These are phyloP conservation scores for Polia nebulosa DNA, from an alignment of 2,888 invertebrate genomes.

Conservation along the genomic window DNA sequence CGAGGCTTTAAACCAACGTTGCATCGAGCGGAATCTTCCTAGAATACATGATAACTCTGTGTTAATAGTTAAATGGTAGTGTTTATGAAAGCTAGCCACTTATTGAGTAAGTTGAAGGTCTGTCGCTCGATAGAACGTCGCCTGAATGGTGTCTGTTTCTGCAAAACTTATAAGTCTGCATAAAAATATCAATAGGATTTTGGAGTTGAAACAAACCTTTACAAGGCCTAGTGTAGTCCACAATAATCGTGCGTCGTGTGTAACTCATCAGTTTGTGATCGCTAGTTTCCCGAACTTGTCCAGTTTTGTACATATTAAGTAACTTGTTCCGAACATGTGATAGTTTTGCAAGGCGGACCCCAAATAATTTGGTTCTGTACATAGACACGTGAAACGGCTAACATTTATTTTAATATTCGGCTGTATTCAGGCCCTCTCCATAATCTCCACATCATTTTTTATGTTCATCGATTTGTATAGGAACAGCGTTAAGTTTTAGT, in stretches of 20 bases:
- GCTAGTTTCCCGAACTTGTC: slow-evolving; percentile 50
- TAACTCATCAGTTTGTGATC: slow-evolving; percentile 37
- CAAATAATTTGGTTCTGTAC: slow-evolving; percentile 58
- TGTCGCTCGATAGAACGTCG: slow-evolving; percentile 59
- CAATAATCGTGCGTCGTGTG: slow-evolving; percentile 36
- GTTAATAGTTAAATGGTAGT: slow-evolving; percentile 61
- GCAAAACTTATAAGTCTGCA: slow-evolving; percentile 67
- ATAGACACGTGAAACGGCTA: slow-evolving; percentile 66
- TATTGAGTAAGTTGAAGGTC: slow-evolving; percentile 44
- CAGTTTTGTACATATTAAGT: slow-evolving; percentile 49
- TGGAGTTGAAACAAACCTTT: slow-evolving; percentile 57
- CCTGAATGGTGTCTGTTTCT: slow-evolving; percentile 63
- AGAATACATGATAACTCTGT: slow-evolving; percentile 58
- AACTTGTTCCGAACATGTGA: slow-evolving; percentile 24
- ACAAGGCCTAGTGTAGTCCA: slow-evolving; percentile 61
- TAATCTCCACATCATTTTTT: slow-evolving; percentile 76
- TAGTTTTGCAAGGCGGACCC: slow-evolving; percentile 66
- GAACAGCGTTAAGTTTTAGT: slow-evolving; percentile 84
- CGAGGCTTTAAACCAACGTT: slow-evolving; percentile 61
- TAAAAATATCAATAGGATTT: slow-evolving; percentile 67
- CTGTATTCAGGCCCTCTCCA: slow-evolving; percentile 77
- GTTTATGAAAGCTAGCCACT: slow-evolving; percentile 58
- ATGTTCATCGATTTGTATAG: slow-evolving; percentile 86
- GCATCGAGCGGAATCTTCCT: slow-evolving; percentile 62
- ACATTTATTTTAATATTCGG: slow-evolving; percentile 62